A percentile compares a stretch with the other conserved stretches of the same genome.
phyloP scores from a whole-genome alignment of 2,797 vertebrate genomes.

The Propithecus deckenii region DNA sequence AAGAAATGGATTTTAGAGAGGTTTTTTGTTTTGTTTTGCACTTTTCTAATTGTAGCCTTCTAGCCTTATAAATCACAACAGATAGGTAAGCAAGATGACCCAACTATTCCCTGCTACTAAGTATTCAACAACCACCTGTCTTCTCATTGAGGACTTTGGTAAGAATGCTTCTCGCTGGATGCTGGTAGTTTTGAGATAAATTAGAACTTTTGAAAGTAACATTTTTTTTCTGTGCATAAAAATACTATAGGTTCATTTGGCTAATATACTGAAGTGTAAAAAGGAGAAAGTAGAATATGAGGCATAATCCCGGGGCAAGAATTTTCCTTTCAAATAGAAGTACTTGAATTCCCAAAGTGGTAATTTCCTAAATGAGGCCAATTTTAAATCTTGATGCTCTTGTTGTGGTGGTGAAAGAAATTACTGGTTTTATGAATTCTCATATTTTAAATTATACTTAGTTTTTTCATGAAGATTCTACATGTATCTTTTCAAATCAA shows the following conservation, averaged over 20 bases:
- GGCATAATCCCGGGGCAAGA: background rate
- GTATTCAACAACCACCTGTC: background rate
- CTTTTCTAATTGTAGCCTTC: background rate
- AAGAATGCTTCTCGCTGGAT: background rate
- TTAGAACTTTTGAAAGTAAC: background rate
- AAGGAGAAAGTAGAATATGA: background rate
- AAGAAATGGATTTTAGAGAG: background rate
- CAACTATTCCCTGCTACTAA: background rate
- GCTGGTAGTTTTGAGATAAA: background rate
- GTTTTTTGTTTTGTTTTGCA: background rate
- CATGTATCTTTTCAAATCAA: background rate
- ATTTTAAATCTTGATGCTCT: background rate
- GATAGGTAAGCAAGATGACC: background rate
- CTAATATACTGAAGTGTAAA: background rate
- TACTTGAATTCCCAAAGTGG: background rate
- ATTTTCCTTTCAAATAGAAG: background rate
- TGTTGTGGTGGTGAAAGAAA: background rate
- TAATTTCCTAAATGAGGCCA: background rate
- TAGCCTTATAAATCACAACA: background rate
- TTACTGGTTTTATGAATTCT: background rate
- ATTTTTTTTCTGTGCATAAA: background rate
- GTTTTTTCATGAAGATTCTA: background rate
- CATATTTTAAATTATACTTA: background rate
- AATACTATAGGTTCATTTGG: background rate
- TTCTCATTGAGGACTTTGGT: background rate